phyloP scores from a whole-genome alignment of 1,140 invertebrate species.

The Pentalonia nigronervosa region DNA sequence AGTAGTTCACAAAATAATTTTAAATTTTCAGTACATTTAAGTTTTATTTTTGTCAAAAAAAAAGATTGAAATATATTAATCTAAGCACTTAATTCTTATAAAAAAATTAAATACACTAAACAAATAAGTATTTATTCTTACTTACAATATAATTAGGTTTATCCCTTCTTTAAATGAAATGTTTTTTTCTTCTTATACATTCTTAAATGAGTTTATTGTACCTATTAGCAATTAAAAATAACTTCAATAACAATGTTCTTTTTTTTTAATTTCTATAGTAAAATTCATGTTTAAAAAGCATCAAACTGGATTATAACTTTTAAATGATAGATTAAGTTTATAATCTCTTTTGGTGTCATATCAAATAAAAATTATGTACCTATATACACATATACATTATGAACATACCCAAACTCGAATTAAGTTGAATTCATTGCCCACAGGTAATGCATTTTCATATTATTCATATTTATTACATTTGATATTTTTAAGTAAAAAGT shows the following conservation, averaged over 20 bases:
- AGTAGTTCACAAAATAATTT: neutral
- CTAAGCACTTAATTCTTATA: neutral
- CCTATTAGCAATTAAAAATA: neutral
- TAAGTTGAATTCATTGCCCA: neutral
- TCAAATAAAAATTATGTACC: neutral
- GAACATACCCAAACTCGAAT: neutral
- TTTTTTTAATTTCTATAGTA: neutral
- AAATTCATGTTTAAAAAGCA: neutral
- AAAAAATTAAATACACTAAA: no score
- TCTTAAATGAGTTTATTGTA: neutral
- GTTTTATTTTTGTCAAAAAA: neutral
- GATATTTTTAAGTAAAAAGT: neutral
- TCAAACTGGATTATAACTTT: neutral
- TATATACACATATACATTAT: neutral
- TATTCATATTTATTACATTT: neutral
- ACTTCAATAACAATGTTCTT: neutral
- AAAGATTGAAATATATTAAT: neutral
- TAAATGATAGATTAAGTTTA: neutral
- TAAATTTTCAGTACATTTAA: neutral
- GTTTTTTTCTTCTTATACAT: neutral
- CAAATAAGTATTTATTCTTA: no score
- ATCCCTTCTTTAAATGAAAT: no score
- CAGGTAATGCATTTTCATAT: conserved; percentile 13
- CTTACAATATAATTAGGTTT: no score
- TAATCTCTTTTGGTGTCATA: neutral